These are phyloP conservation scores for Montipora capricornis DNA, from an alignment of 64 coral and sea anemone species.

Conservation along the genomic window DNA sequence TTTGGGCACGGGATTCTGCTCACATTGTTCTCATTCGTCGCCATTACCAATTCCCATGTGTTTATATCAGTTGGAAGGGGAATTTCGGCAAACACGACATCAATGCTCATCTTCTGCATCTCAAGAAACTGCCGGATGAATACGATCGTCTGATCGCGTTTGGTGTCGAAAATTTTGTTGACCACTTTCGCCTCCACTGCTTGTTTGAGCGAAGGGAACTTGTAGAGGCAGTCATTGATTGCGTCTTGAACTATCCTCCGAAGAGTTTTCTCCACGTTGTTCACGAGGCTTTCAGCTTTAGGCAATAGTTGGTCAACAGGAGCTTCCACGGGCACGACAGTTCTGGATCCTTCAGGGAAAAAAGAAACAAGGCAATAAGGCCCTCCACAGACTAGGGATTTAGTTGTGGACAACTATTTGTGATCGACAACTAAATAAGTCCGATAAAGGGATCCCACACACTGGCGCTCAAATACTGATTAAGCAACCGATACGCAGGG, in stretches of 20 bases:
- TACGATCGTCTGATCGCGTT: constrained; percentile 54
- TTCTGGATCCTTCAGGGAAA: background rate
- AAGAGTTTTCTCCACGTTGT: constrained; percentile 60
- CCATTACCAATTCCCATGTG: background rate
- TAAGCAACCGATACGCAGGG: too few relatives aligned
- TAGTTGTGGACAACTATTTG: too few relatives aligned
- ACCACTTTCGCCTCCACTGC: constrained; percentile 68
- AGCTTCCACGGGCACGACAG: background rate
- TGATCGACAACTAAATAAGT: too few relatives aligned
- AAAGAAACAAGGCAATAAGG: background rate
- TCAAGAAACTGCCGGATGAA: constrained; percentile 81
- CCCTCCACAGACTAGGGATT: too few relatives aligned
- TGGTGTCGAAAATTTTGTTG: constrained; percentile 70
- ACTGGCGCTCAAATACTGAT: too few relatives aligned
- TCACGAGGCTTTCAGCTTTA: constrained; percentile 53
- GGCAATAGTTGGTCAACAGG: constrained; percentile 72
- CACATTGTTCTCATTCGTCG: background rate
- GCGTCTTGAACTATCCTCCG: constrained; percentile 60
- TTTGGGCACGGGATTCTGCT: too few relatives aligned
- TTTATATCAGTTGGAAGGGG: constrained; percentile 60
- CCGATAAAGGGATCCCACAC: too few relatives aligned
- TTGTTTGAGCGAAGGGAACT: constrained; percentile 69
- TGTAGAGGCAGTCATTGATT: constrained; percentile 33
- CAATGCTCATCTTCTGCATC: constrained; percentile 90
- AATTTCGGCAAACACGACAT: constrained; percentile 52